Percentiles rank a stretch among this genome's conserved stretches.
phyloP scores from a whole-genome alignment of 2,888 invertebrate species.

The Diplolepis rosae region DNA sequence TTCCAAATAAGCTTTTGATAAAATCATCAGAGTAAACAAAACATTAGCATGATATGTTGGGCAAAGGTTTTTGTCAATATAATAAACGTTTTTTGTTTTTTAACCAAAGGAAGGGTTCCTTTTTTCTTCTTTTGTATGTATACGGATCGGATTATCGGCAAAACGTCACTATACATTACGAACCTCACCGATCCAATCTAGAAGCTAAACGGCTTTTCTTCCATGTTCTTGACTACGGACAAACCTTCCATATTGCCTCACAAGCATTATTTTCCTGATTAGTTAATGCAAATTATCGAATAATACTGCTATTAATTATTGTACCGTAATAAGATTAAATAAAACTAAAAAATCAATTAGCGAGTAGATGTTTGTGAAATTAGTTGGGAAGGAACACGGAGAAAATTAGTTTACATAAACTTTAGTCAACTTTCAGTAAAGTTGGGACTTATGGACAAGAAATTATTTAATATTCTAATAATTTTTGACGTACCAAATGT shows the following conservation, averaged over 20 bases:
- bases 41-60: too few relatives aligned
- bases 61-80: too few relatives aligned
- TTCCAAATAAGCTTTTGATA: too few relatives aligned
- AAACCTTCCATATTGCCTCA: not conserved
- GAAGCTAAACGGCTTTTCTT: constrained; percentile 37
- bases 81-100: not conserved
- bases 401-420: too few relatives aligned
- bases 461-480: too few relatives aligned
- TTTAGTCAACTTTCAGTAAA: too few relatives aligned
- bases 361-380: too few relatives aligned
- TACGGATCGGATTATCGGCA: constrained; percentile 66
- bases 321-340: not conserved
- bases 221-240: not conserved
- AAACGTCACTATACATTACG: constrained; percentile 69
- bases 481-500: too few relatives aligned
- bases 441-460: too few relatives aligned
- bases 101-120: not conserved
- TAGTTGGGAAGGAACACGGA: too few relatives aligned
- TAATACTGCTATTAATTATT: not conserved
- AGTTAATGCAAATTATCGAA: not conserved
- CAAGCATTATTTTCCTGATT: not conserved
- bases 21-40: too few relatives aligned
- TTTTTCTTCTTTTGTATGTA: constrained; percentile 29
- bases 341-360: not conserved
- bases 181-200: constrained; percentile 49